Evolutionary conservation across 2,797 vertebrate genomes (phyloP), one percentile per base, ranked within the genome.

Genomic region (Mionectes olivaceus): DNA sequence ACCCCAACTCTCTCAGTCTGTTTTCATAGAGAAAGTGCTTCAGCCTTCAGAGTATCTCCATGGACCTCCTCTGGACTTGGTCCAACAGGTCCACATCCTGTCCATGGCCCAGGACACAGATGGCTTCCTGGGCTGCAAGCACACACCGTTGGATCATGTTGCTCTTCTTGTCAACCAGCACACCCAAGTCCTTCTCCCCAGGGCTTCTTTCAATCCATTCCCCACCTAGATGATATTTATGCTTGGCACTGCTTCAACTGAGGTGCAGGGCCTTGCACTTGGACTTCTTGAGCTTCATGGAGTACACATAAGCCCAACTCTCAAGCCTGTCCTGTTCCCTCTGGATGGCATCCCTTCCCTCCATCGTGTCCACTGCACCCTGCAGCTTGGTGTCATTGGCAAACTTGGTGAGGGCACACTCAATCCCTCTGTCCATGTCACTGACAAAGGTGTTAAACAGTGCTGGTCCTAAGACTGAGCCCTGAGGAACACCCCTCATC

Each of bases 391-490:
- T 67, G 17, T 28, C n/a, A 27, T 15, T 33, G 63, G n/a, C 44
- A 47, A 28, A 67, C 12, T 21, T 47, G 13, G 25, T 67, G 28
- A 70, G 71, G 9, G 37, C 44, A 21, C 28, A 8, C 37, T 44
- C 0, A 0, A 22, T 57, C 64, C 28, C 14, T 13, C n/a, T 57
- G 24, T 30, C 23, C 17, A 6, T 30, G 37, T 30, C 49, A 13
- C n/a, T 37, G 49, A 28, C 23, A 16, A 13, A 63, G 37, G 11
- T 19, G 23, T 19, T 56, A 15, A 44, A 46, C 39, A 39, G 12
- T 32, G 33, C 52, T 46, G 50, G 44, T 39, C 17, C 25, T 52
- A 71, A 1, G 8, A 52, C 2, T 1, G 0, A 18, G 16, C 27
- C 23, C 50, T 63, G 37, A 32, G n/a, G 73, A 39, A 32, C 13